A percentile compares a stretch with the other conserved stretches of the same genome.
phyloP scores from a whole-genome alignment of 2,888 invertebrate species.

The Oxycera nigricornis region DNA sequence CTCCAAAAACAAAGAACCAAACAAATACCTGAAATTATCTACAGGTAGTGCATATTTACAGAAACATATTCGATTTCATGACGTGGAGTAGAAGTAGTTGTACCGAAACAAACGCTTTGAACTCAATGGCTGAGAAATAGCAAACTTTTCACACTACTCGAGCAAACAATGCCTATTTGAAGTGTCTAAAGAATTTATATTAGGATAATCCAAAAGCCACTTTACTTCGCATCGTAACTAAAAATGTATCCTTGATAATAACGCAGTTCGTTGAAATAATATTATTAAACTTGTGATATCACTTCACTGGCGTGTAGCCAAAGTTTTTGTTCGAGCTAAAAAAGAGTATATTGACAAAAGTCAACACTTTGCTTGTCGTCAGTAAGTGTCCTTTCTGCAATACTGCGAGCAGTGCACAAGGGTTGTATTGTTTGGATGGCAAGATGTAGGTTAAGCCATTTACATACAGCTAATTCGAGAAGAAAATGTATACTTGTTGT shows the following conservation, averaged over 20 bases:
- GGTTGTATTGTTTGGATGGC: neutral
- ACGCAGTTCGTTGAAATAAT: neutral
- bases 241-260: no score
- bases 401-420: neutral
- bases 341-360: neutral
- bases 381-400: neutral
- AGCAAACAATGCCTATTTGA: neutral
- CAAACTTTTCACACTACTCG: neutral
- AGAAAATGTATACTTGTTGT: slow-evolving; percentile 42
- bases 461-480: slow-evolving; percentile 43
- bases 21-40: no score
- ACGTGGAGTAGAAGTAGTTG: no score
- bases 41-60: no score
- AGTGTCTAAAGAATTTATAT: no score
- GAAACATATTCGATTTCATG: no score
- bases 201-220: no score
- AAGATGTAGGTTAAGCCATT: slow-evolving; percentile 42
- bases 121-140: neutral
- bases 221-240: no score
- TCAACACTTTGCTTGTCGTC: neutral
- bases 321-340: neutral
- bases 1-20: no score
- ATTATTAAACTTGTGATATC: neutral
- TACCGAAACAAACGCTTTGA: no score
- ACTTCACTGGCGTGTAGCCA: neutral